Percentiles rank a stretch among this genome's conserved stretches.
phyloP scores from a whole-genome alignment of 37 sponge, comb jelly and placozoan genomes.

The Ephydatia muelleri region DNA sequence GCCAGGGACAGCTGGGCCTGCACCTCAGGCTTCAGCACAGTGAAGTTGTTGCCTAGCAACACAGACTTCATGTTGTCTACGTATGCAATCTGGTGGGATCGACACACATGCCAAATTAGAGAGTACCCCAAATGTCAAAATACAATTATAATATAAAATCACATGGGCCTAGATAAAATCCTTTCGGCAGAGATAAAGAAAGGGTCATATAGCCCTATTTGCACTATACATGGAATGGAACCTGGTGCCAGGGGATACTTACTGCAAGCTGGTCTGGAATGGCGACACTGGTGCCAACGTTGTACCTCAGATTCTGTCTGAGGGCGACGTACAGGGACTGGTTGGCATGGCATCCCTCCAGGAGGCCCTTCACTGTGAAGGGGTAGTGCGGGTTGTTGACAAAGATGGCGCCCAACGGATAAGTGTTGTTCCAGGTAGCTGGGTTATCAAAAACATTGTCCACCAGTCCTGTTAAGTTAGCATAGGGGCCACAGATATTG shows the following conservation, averaged over 20 bases:
- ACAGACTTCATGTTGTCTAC: not conserved
- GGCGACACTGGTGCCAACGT: not conserved
- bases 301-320: slow-evolving; percentile 19
- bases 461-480: slow-evolving; percentile 41
- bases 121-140: too few relatives aligned
- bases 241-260: too few relatives aligned
- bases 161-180: too few relatives aligned
- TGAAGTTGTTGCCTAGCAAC: too few relatives aligned
- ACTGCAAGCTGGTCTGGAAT: too few relatives aligned
- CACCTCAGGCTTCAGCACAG: too few relatives aligned
- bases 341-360: slow-evolving; percentile 38
- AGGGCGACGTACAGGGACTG: slow-evolving; percentile 35
- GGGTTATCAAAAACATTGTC: slow-evolving; percentile 48
- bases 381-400: slow-evolving; percentile 26
- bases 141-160: too few relatives aligned
- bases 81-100: not conserved
- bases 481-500: slow-evolving; percentile 36
- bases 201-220: too few relatives aligned
- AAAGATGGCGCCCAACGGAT: slow-evolving; percentile 47
- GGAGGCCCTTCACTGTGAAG: slow-evolving; percentile 23
- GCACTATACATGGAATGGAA: too few relatives aligned
- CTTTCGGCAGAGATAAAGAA: too few relatives aligned
- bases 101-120: too few relatives aligned
- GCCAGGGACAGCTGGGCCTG: too few relatives aligned
- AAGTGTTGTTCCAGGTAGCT: slow-evolving; percentile 41